Percentiles rank a stretch among this genome's conserved stretches.
phyloP scores from a whole-genome alignment of 2,888 invertebrate species.

The Spicauda simplicius region DNA sequence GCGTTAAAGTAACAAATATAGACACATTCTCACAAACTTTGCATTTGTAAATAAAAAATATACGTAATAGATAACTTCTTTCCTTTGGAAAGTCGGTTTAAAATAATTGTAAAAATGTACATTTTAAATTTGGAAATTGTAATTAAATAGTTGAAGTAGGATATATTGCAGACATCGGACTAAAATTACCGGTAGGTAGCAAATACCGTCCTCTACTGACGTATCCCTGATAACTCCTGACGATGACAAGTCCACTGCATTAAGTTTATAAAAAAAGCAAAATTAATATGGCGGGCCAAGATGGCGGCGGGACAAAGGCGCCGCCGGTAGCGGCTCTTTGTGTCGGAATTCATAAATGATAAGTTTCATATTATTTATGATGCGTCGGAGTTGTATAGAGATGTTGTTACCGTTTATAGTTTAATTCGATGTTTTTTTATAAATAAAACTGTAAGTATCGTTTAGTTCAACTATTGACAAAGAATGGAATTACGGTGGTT shows the following conservation, averaged over 20 bases:
- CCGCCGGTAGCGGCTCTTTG: constrained; percentile 76
- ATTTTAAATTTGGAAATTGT: too few relatives aligned
- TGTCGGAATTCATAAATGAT: constrained; percentile 81
- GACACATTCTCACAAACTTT: too few relatives aligned
- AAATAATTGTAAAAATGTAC: too few relatives aligned
- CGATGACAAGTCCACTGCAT: constrained; percentile 78
- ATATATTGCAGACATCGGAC: too few relatives aligned
- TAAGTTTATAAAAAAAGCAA: constrained; percentile 67
- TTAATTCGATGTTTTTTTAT: neutral
- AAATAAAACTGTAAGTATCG: too few relatives aligned
- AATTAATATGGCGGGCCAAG: constrained; percentile 75
- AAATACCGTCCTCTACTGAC: constrained; percentile 37
- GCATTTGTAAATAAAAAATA: too few relatives aligned
- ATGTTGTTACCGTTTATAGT: constrained; percentile 47
- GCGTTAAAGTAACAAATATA: too few relatives aligned
- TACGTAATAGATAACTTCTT: too few relatives aligned
- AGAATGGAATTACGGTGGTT: too few relatives aligned
- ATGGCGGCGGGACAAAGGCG: constrained; percentile 76
- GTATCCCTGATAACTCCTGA: constrained; percentile 64
- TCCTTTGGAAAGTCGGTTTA: too few relatives aligned
- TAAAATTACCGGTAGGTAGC: constrained; percentile 41
- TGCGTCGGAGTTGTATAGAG: constrained; percentile 60
- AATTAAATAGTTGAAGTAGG: too few relatives aligned
- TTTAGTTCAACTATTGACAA: too few relatives aligned
- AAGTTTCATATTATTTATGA: constrained; percentile 82